Base-by-base conservation (phyloP, 2,797 vertebrate genomes). In the Philypnodon macrostomus region DNA sequence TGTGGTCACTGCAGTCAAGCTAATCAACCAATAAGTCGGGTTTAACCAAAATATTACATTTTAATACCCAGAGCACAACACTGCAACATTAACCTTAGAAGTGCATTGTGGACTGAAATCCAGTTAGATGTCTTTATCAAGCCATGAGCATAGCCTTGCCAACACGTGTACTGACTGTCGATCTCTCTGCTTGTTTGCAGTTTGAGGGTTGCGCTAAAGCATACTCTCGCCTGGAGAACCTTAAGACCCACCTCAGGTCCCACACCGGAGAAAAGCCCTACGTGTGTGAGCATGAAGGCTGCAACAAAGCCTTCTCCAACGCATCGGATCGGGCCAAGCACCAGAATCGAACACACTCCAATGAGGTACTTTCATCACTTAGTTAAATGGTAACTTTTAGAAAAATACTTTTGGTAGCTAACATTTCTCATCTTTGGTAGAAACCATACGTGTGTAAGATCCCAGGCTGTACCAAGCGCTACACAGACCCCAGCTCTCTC, bases 371-470 rank as follows among this genome's bases (percentile, higher is more conserved):
- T 26, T 21, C 2, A 27, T n/a, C 23, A 41, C 23, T 5, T 9
- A n/a, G 5, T 24, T 29, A 10, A 3, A 5, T 23, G 1, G 3
- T 23, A 12, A 9, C 7, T 24, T 37, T 2, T 6, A 5, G 9
- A 11, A 10, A 16, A 17, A 11, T 38, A 21, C 5, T 18, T 23
- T 38, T 21, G 11, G 6, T 12, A 21, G n/a, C 34, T 36, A 17
- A 10, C 8, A 10, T 10, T 17, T 48, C 13, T 40, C 33, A n/a
- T 7, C 15, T 63, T 18, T 5, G 23, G 30, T 87, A 99, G 97
- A 99, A 99, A 91, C 97, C 97, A 0, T 99, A 99, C 0, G 92
- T 98, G 52, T 99, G 97, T 77, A 99, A 98, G 82, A 97, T 99
- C 67, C 91, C 94, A 0, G 97, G 95, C 52, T 99, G 97, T 64